Evolutionary conservation across 2,113 vertebrate genomes (phyloP).

Genomic region (Falco punctatus): DNA sequence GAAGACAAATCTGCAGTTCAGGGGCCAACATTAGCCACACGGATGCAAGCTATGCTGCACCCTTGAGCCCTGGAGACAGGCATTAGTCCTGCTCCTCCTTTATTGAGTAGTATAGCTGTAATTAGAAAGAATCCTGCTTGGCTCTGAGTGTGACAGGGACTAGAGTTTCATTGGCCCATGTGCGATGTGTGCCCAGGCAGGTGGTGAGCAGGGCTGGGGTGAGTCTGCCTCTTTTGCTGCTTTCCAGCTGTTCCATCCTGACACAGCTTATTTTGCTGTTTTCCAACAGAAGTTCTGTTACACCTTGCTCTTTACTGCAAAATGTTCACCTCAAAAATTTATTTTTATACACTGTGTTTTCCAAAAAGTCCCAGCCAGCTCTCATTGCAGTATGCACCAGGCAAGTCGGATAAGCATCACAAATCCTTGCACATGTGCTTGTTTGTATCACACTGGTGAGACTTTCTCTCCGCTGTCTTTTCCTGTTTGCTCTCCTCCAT

Average conservation of each 20-base stretch:
- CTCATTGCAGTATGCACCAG: background rate
- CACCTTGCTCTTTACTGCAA: background rate
- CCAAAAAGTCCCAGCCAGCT: background rate
- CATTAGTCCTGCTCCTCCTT: background rate
- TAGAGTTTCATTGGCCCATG: rapidly evolving
- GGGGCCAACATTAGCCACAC: background rate
- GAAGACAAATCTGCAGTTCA: background rate
- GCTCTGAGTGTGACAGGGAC: background rate
- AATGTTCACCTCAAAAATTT: background rate
- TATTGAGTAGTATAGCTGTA: background rate
- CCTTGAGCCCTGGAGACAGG: background rate
- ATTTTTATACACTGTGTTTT: background rate
- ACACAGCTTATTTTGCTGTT: background rate
- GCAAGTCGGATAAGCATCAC: background rate
- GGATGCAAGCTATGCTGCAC: background rate
- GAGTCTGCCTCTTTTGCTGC: background rate
- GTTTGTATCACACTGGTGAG: background rate
- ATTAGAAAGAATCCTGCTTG: background rate
- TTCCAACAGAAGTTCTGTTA: background rate
- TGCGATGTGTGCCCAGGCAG: background rate
- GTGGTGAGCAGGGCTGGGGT: background rate
- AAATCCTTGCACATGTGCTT: background rate
- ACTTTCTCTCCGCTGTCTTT: background rate
- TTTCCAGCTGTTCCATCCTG: background rate
- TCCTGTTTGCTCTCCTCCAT: background rate